Evolutionary conservation across 2,113 vertebrate species (phyloP).

Genomic region (Micronycteris hirsuta): DNA sequence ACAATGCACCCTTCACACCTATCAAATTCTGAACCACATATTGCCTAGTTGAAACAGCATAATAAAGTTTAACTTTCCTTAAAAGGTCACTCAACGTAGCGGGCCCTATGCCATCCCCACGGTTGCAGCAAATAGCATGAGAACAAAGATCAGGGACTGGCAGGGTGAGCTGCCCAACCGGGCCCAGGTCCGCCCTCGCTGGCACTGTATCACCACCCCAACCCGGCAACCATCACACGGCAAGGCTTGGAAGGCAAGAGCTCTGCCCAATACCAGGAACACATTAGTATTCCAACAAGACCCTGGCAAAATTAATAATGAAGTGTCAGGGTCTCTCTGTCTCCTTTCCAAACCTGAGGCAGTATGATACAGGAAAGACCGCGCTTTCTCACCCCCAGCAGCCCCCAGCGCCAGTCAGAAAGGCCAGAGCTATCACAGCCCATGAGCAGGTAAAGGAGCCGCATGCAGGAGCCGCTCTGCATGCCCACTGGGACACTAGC

Average conservation of each 20-base stretch:
- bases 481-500: not conserved
- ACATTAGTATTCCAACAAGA: not conserved
- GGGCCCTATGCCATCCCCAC: constrained; percentile 18
- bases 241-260: not conserved
- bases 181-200: not conserved
- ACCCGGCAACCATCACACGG: not conserved
- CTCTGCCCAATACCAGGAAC: not conserved
- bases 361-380: not conserved
- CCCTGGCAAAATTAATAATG: not conserved
- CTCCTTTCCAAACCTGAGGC: not conserved
- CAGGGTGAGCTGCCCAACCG: not conserved
- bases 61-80: constrained; percentile 37
- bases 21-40: not conserved
- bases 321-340: not conserved
- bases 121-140: not conserved
- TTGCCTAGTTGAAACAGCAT: not conserved
- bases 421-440: not conserved
- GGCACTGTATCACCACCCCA: not conserved
- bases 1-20: not conserved
- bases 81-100: not conserved
- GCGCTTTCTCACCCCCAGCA: not conserved
- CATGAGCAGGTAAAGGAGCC: not conserved
- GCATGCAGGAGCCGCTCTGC: not conserved
- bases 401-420: not conserved
- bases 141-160: constrained; percentile 38